Conservation (phyloP, 2,888 invertebrate genomes). For the Lasioglossum oenotherae region DNA sequence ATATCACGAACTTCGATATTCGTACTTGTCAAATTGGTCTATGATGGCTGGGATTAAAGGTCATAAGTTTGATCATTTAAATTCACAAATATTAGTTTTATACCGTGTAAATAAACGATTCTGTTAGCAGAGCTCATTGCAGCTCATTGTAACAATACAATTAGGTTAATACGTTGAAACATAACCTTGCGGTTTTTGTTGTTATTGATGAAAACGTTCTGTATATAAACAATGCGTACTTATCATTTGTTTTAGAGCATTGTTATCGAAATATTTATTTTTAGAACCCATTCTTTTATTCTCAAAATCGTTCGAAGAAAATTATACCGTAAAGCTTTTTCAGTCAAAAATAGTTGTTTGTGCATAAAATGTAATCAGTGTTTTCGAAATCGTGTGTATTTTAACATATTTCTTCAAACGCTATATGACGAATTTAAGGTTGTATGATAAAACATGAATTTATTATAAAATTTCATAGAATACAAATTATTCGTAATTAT, state of each 20-base stretch:
- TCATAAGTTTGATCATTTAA: slow-evolving; percentile 59
- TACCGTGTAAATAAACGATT: slow-evolving; percentile 34
- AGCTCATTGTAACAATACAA: slow-evolving; percentile 17
- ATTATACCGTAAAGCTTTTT: neutral
- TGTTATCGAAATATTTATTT: neutral
- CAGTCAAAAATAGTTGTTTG: neutral
- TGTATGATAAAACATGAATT: neutral
- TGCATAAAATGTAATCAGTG: neutral
- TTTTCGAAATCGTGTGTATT: neutral
- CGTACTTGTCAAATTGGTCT: slow-evolving; percentile 75
- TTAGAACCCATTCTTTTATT: neutral
- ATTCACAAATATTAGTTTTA: slow-evolving; percentile 27
- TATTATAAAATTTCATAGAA: neutral
- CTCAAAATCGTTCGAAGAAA: neutral
- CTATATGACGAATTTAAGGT: neutral
- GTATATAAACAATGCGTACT: slow-evolving; percentile 8
- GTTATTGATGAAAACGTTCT: slow-evolving; percentile 48
- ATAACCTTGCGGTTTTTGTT: slow-evolving; percentile 65
- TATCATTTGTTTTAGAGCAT: slow-evolving; percentile 17
- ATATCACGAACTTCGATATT: slow-evolving; percentile 59
- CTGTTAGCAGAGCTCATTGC: slow-evolving; percentile 1
- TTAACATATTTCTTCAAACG: neutral
- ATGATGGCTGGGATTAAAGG: slow-evolving; percentile 84
- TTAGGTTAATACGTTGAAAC: slow-evolving; percentile 50
- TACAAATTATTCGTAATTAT: neutral